phyloP scores from a whole-genome alignment of 2,113 vertebrate species.

The Cercopithecus mona region DNA sequence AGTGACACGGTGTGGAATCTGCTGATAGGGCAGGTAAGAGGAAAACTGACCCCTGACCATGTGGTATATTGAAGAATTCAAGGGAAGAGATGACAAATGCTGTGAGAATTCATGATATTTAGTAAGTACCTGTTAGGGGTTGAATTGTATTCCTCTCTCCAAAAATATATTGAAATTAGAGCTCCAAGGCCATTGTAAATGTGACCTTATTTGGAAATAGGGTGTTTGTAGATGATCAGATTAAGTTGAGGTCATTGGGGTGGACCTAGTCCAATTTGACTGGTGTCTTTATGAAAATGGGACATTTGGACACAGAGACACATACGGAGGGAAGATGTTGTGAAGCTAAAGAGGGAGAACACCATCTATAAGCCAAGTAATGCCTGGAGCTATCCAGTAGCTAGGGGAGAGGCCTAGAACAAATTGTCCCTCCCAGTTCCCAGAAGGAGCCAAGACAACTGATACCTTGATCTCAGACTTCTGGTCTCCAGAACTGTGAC shows the following conservation, averaged over 20 bases:
- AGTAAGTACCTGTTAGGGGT: neutral
- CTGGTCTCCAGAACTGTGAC: neutral
- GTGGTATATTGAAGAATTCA: no score
- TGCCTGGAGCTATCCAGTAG: neutral
- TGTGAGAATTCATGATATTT: neutral
- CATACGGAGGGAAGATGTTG: neutral
- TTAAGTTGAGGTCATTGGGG: neutral
- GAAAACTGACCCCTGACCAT: neutral
- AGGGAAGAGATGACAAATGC: no score
- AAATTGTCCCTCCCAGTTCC: rapidly evolving
- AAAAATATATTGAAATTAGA: neutral
- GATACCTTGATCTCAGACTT: neutral
- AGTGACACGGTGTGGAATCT: neutral
- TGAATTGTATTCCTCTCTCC: neutral
- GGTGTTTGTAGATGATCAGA: neutral
- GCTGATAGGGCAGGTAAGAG: neutral
- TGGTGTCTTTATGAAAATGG: neutral
- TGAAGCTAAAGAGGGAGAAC: neutral
- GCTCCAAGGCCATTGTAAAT: neutral
- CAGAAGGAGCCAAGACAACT: neutral
- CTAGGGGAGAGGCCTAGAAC: neutral
- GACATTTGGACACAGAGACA: neutral
- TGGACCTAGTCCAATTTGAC: neutral
- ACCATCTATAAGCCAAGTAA: neutral
- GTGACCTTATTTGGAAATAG: neutral